Evolutionary conservation across 1,140 invertebrate species (phyloP), one percentile per base, ranked within the genome.

Genomic region (Pseudomyrmex concolor): DNA sequence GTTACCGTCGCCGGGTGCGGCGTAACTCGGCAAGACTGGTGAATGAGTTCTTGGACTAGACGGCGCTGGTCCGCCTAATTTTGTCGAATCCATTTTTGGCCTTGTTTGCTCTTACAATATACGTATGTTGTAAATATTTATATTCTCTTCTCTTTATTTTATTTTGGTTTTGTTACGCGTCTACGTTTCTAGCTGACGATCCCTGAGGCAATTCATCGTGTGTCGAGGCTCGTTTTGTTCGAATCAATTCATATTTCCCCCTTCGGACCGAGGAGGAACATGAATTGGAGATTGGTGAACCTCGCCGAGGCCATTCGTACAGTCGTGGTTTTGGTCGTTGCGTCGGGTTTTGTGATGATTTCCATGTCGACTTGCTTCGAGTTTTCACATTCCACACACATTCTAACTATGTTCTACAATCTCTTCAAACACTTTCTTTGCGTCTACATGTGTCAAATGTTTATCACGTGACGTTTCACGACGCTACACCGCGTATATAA

Each of bases 1-100:
- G 83, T 94, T 95, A 13, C 92, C 90, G 71, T 95, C 92, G 63
- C 84, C 77, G 19, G 85, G 76, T 9, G 87, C 67, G 50, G 78
- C 89, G 51, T 90, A 90, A 43, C 78, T 88, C 25, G 91, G 88
- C 54, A 92, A 48, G 2, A 85, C 85, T 15, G 91, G 85, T 34
- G 90, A 89, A 15, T 92, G 90, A 51, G 90, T 64, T 71, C 85
- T 88, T 1, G 90, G 89, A 82, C 86, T 90, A 10, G 77, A 86
- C 22, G 91, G 70, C 45, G 90, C 68, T 54, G 86, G 85, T 34
- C 90, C 90, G 45, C 90, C 87, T 55, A 93, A 55, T 67, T 93
- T 91, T 13, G 91, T 90, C 48, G 90, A 91, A 63, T 92, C 92
- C 92, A 93, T 93, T 77, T 84, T 50, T 22, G 17, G 54, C 55